Conservation (phyloP, 1,140 invertebrate genomes). For the Hyphantria cunea region DNA sequence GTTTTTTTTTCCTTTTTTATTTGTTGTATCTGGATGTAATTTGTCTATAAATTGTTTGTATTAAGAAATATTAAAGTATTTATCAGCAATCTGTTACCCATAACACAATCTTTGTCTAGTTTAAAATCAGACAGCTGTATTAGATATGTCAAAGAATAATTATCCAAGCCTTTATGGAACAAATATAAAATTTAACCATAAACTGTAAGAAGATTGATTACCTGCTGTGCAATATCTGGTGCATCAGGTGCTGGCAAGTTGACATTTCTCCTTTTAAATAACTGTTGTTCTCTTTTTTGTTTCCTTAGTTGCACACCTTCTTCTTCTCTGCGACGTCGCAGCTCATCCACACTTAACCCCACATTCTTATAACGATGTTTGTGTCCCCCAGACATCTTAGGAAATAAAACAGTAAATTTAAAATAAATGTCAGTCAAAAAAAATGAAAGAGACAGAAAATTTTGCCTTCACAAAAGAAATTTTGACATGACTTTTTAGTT, state of each 20-base stretch:
- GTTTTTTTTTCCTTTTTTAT: no score
- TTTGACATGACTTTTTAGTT: no score
- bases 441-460: background rate
- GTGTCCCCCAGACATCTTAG: slow-evolving; percentile 90
- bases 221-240: slow-evolving; percentile 61
- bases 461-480: no score
- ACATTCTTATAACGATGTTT: slow-evolving; percentile 98
- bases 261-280: slow-evolving; percentile 96
- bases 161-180: no score
- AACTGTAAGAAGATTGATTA: slow-evolving; percentile 17
- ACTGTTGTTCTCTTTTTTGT: slow-evolving; percentile 96
- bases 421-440: background rate
- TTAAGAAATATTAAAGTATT: no score
- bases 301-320: slow-evolving; percentile 97
- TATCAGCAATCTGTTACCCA: no score
- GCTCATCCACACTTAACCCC: slow-evolving; percentile 94
- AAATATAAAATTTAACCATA: no score
- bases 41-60: no score
- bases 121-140: no score
- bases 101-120: no score
- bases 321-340: slow-evolving; percentile 95
- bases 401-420: slow-evolving; percentile 27
- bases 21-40: no score
- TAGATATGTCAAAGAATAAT: no score
- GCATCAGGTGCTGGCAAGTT: slow-evolving; percentile 77